A percentile compares a stretch with the other conserved stretches of the same genome.
Conservation (phyloP, 2,797 vertebrate genomes). For the Onychomys torridus region DNA sequence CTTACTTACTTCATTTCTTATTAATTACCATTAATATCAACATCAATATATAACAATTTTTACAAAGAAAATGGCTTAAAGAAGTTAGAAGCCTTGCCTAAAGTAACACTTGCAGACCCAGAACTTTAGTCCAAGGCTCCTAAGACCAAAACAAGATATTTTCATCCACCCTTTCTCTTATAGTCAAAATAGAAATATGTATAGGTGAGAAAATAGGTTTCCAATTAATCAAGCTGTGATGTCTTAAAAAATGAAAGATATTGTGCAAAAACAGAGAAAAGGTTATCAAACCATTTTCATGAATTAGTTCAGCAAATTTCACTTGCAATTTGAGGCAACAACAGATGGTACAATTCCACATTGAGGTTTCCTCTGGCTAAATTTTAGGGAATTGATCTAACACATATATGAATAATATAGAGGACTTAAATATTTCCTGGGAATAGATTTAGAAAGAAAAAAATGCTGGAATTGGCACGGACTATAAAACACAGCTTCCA, state of each 20-base stretch:
- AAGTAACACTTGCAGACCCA: background rate
- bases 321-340: background rate
- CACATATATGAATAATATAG: background rate
- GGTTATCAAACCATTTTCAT: background rate
- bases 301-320: background rate
- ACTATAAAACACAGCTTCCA: background rate
- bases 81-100: conserved; percentile 10
- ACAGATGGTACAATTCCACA: background rate
- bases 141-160: background rate
- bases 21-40: background rate
- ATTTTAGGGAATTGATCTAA: background rate
- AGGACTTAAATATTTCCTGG: background rate
- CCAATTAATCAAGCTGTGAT: background rate
- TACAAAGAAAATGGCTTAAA: background rate
- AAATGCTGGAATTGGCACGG: background rate
- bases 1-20: background rate
- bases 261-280: background rate
- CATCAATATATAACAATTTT: background rate
- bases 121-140: background rate
- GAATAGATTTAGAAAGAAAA: conserved; percentile 8
- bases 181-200: background rate
- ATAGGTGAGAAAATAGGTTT: conserved; percentile 14
- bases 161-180: background rate
- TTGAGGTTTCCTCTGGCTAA: background rate
- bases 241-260: conserved; percentile 9